Evolutionary conservation across 2,113 vertebrate species (phyloP), one percentile per base, ranked within the genome.

Genomic region (Cairina moschata): DNA sequence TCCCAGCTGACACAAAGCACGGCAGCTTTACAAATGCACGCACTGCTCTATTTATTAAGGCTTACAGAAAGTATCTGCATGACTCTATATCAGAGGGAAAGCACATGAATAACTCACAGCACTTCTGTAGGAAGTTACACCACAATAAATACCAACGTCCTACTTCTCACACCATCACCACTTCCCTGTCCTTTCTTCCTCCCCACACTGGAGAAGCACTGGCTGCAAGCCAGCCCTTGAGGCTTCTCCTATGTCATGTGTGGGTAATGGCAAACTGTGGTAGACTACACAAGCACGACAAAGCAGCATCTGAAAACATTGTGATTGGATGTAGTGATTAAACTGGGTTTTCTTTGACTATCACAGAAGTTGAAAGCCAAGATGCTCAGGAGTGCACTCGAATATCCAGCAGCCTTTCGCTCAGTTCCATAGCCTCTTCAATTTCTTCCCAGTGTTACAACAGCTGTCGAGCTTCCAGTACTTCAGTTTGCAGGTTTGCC

Each of bases 11-110:
- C 98, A 94, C 74, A 32, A 91, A 97, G 97, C 95, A 95, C 94
- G 96, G 96, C 96, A 97, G 96, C 96, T 84, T 97, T 96, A 95
- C 89, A 93, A 95, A 75, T 73, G 84, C 90, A 93, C 93, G 93
- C 95, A 86, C 94, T 91, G 95, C 95, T 96, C 89, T 94, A 96
- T 97, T 97, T 97, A 96, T 98, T 98, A 98, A 96, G 26, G 73
- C 85, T 96, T 60, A 88, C 96, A 96, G 96, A 98, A 98, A 98
- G 97, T 96, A 98, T 97, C 97, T 97, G 96, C 97, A 97, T 95
- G 95, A 97, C 97, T 97, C 95, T 72, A 92, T 65, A 52, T 88
- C 75, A 58, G 89, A 96, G 93, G 95, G 83, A 95, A 92, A 32
- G 22, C 42, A 88, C 38, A 83, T 22, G 81, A 95, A 96, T 95